phyloP scores from a whole-genome alignment of 2,797 vertebrate genomes.

The Cirrhinus molitorella region DNA sequence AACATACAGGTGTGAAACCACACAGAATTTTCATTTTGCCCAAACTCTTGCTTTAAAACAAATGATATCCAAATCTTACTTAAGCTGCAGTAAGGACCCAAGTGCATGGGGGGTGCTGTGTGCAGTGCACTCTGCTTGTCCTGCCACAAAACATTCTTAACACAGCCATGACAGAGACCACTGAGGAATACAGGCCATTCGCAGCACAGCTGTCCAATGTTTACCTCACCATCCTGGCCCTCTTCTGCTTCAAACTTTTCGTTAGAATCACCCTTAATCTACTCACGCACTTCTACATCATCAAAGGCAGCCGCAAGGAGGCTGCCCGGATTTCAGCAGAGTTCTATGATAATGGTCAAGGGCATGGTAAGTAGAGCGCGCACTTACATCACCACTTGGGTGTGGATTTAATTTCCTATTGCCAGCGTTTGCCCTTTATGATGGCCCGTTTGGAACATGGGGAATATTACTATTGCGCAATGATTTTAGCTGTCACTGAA shows the following conservation, averaged over 20 bases:
- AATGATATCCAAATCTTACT: neutral
- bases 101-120: constrained; percentile 44
- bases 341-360: constrained; percentile 91
- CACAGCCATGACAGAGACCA: constrained; percentile 88
- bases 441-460: neutral
- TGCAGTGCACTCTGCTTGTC: neutral
- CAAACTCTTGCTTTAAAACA: neutral
- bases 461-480: constrained; percentile 15
- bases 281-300: constrained; percentile 95
- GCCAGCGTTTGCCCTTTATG: neutral
- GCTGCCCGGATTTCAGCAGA: constrained; percentile 95
- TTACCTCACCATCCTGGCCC: constrained; percentile 95
- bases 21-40: neutral
- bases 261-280: constrained; percentile 96
- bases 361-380: constrained; percentile 82
- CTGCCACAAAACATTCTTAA: constrained; percentile 14
- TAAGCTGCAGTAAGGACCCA: constrained; percentile 28
- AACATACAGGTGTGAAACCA: neutral
- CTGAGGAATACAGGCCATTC: constrained; percentile 89
- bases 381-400: neutral
- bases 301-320: constrained; percentile 95
- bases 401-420: constrained; percentile 16
- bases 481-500: constrained; percentile 14
- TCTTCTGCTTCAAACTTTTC: constrained; percentile 98
- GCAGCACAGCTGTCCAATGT: constrained; percentile 90